Evolutionary conservation across 1,140 invertebrate species (phyloP).

Genomic region (Panulirus ornatus): DNA sequence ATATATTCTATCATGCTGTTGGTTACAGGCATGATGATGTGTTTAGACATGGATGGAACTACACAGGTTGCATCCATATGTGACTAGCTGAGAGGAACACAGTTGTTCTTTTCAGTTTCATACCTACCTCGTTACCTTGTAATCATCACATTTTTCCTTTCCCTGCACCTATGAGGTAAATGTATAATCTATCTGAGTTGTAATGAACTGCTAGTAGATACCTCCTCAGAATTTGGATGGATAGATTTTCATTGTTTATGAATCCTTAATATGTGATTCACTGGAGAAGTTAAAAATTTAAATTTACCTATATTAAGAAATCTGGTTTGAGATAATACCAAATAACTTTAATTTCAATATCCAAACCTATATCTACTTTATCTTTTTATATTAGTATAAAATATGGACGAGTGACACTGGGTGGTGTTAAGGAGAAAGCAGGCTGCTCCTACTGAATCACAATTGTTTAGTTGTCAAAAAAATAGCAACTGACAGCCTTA

Average conservation of each 20-base stretch:
- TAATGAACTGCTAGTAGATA: too few relatives aligned
- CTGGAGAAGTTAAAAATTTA: neutral
- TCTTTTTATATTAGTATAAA: neutral
- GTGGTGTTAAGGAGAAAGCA: constrained; percentile 17
- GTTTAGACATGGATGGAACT: too few relatives aligned
- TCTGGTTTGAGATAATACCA: neutral
- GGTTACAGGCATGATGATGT: too few relatives aligned
- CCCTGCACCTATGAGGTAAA: too few relatives aligned
- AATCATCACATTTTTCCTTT: too few relatives aligned
- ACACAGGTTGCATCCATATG: too few relatives aligned
- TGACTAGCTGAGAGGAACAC: too few relatives aligned
- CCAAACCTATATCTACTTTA: constrained; percentile 25
- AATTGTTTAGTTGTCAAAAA: neutral
- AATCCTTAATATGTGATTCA: neutral
- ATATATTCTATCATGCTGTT: too few relatives aligned
- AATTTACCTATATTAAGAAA: neutral
- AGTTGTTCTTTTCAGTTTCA: too few relatives aligned
- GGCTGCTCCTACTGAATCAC: constrained; percentile 9
- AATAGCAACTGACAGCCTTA: neutral
- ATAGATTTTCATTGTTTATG: neutral
- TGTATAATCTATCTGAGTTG: too few relatives aligned
- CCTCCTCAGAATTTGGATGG: too few relatives aligned
- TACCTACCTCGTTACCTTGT: too few relatives aligned
- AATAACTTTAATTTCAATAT: constrained; percentile 4
- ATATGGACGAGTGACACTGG: constrained; percentile 45